phyloP scores from a whole-genome alignment of 2,888 invertebrate species.

The Drosophila atripex region DNA sequence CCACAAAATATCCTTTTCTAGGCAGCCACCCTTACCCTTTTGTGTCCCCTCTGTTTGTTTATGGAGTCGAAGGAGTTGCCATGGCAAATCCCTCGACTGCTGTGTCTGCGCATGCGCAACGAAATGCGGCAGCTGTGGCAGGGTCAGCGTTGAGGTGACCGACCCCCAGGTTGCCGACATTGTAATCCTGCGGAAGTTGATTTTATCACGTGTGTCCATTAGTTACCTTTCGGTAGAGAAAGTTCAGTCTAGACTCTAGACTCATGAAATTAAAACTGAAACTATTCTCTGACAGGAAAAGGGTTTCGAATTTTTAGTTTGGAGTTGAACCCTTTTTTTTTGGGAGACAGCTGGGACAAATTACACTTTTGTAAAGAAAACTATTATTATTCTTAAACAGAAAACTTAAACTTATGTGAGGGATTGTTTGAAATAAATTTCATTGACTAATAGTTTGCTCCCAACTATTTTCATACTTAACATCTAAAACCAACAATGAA shows the following conservation, averaged over 20 bases:
- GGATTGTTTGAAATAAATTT: neutral
- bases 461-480: neutral
- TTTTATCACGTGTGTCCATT: conserved; percentile 72
- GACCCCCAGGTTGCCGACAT: conserved; percentile 31
- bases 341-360: neutral
- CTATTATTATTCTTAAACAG: neutral
- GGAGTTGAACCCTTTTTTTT: conserved; percentile 8
- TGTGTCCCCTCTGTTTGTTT: conserved; percentile 33
- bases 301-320: conserved; percentile 5
- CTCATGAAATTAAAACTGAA: conserved; percentile 6
- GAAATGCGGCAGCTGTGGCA: conserved; percentile 59
- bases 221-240: conserved; percentile 54
- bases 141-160: conserved; percentile 22
- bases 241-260: conserved; percentile 17
- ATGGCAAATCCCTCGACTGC: conserved; percentile 57
- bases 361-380: neutral
- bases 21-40: conserved; percentile 19
- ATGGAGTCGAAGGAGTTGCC: conserved; percentile 29
- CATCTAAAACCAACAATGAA: neutral
- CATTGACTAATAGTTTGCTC: neutral
- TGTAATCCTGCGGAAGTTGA: conserved; percentile 76
- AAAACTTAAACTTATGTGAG: neutral
- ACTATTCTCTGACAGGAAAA: conserved; percentile 7
- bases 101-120: conserved; percentile 76
- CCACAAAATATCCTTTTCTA: conserved; percentile 52